Conservation (phyloP, 2,888 invertebrate species). For the Lagria hirta region DNA sequence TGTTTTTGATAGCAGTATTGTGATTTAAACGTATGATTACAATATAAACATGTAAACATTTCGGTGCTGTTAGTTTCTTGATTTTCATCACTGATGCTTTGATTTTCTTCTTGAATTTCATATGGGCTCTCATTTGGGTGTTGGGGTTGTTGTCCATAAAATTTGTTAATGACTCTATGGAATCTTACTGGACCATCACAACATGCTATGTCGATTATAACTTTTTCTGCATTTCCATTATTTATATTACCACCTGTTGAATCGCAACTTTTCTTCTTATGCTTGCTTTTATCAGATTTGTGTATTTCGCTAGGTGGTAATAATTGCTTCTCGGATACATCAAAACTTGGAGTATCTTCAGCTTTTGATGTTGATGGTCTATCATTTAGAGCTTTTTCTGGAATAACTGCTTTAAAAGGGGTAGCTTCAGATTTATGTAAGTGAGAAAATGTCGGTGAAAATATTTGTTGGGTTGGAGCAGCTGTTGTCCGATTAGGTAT, state of each 20-base stretch:
- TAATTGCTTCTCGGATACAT: conserved; percentile 19
- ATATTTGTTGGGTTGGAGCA: conserved; percentile 40
- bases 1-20: conserved; percentile 85
- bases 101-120: conserved; percentile 38
- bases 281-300: conserved; percentile 22
- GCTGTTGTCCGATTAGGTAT: conserved; percentile 57
- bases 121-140: conserved; percentile 41
- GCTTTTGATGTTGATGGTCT: conserved; percentile 37
- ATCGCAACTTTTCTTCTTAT: conserved; percentile 23
- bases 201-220: conserved; percentile 83
- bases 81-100: conserved; percentile 48
- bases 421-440: conserved; percentile 49
- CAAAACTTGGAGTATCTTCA: conserved; percentile 10
- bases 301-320: conserved; percentile 1
- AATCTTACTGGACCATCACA: conserved; percentile 90
- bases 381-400: conserved; percentile 14
- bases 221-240: conserved; percentile 51
- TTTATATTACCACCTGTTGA: conserved; percentile 26
- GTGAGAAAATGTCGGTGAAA: conserved; percentile 31
- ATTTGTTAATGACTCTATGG: conserved; percentile 80
- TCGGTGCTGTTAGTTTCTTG: conserved; percentile 45
- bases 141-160: conserved; percentile 60
- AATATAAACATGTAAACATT: conserved; percentile 70
- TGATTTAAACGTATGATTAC: conserved; percentile 79
- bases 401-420: conserved; percentile 41